Conservation (phyloP, 2,797 vertebrate genomes). For the Lagorchestes hirsutus region DNA sequence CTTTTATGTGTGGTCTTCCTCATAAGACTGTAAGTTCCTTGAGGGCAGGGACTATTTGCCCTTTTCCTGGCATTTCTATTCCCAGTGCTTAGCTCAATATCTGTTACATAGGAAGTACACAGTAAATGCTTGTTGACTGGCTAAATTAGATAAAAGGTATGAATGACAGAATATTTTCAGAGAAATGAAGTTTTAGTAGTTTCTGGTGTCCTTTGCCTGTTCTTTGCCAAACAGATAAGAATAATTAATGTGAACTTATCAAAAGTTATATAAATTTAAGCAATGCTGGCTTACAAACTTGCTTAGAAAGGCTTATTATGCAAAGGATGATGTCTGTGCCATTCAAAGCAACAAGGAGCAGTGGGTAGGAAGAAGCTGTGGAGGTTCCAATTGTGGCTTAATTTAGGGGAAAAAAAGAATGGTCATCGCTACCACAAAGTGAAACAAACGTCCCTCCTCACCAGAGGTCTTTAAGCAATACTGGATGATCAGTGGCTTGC, state of each 20-base stretch:
- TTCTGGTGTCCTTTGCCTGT: background rate
- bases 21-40: background rate
- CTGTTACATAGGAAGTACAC: background rate
- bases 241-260: constrained; percentile 3
- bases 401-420: background rate
- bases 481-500: background rate
- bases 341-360: background rate
- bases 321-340: background rate
- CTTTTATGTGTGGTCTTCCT: background rate
- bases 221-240: background rate
- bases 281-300: background rate
- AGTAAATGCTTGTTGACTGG: background rate
- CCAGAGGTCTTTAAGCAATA: background rate
- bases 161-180: background rate
- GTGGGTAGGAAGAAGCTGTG: background rate
- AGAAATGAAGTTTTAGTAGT: background rate
- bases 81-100: background rate
- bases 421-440: background rate
- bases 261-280: background rate
- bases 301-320: background rate
- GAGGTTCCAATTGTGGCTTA: background rate
- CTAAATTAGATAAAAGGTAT: background rate
- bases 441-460: background rate
- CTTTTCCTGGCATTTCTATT: background rate
- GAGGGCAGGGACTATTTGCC: background rate